These are phyloP conservation scores for Sesia bembeciformis DNA, from an alignment of 2,888 invertebrate species.

Conservation along the genomic window DNA sequence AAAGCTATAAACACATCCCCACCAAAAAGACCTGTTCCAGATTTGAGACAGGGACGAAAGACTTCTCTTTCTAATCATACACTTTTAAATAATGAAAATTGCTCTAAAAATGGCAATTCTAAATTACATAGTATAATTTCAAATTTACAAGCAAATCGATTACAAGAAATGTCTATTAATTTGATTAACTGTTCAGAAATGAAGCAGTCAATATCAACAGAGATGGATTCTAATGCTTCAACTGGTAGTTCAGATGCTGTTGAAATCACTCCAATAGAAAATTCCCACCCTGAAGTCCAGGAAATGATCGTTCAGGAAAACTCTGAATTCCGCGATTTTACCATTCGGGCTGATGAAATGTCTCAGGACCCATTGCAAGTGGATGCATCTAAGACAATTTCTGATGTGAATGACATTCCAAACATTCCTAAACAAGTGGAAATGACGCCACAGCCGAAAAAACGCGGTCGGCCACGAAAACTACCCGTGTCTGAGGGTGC, in stretches of 20 bases:
- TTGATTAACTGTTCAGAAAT: slow-evolving; percentile 43
- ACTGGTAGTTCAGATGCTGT: slow-evolving; percentile 45
- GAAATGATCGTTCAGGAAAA: slow-evolving; percentile 65
- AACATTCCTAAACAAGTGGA: slow-evolving; percentile 30
- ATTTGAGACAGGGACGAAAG: slow-evolving; percentile 37
- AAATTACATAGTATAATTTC: slow-evolving; percentile 64
- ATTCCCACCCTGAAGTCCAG: slow-evolving; percentile 41
- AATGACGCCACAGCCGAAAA: slow-evolving; percentile 59
- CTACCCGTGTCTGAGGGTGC: slow-evolving; percentile 48
- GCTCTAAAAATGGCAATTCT: slow-evolving; percentile 69
- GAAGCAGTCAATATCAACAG: slow-evolving; percentile 30
- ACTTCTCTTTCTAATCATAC: slow-evolving; percentile 34
- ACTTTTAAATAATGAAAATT: slow-evolving; percentile 56
- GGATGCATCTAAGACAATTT: slow-evolving; percentile 27
- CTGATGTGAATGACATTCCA: slow-evolving; percentile 19
- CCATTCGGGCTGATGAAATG: slow-evolving; percentile 38
- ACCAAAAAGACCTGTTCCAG: slow-evolving; percentile 30
- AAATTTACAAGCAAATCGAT: slow-evolving; percentile 59
- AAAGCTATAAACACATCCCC: slow-evolving; percentile 33
- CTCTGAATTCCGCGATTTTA: slow-evolving; percentile 53
- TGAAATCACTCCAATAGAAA: slow-evolving; percentile 38
- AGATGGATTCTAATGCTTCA: slow-evolving; percentile 49
- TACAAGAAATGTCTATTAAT: slow-evolving; percentile 43
- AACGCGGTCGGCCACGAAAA: slow-evolving; percentile 64
- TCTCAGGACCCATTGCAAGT: slow-evolving; percentile 66